Percentiles rank a stretch among this genome's conserved stretches.
Conservation (phyloP, 53 echinoderm and acorn worm species). For the Arbacia lixula region DNA sequence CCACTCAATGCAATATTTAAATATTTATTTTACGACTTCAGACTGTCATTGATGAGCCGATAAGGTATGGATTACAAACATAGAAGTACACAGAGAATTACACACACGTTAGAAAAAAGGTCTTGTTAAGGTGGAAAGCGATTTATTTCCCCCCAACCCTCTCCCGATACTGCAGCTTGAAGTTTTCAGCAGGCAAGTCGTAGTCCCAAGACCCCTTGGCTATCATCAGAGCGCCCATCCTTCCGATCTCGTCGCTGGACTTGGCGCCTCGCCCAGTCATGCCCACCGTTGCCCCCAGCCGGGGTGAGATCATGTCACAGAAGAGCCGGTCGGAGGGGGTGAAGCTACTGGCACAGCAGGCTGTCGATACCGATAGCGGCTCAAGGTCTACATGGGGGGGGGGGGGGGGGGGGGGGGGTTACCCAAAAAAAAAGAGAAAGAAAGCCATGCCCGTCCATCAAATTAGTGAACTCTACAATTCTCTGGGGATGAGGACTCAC, state of each 20-base stretch:
- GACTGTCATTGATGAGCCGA: no score
- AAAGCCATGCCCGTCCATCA: no score
- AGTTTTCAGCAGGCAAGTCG: slow-evolving; percentile 76
- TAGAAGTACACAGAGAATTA: no score
- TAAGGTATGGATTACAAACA: no score
- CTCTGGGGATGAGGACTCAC: neutral
- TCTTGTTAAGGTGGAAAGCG: no score
- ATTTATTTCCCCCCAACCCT: no score
- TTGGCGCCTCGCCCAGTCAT: slow-evolving; percentile 84
- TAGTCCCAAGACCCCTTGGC: slow-evolving; percentile 80
- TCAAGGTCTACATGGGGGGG: slow-evolving; percentile 68
- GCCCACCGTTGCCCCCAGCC: slow-evolving; percentile 75
- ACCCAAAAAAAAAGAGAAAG: no score
- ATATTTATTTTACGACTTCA: no score
- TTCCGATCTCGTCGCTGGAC: slow-evolving; percentile 78
- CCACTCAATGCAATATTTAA: no score
- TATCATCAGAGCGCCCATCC: slow-evolving; percentile 87
- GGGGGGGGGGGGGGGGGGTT: no score
- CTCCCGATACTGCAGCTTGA: slow-evolving; percentile 58
- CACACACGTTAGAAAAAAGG: no score
- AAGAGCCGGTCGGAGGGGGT: slow-evolving; percentile 72
- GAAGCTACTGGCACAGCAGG: slow-evolving; percentile 58
- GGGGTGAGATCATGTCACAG: slow-evolving; percentile 88
- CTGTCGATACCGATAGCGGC: slow-evolving; percentile 51
- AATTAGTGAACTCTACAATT: no score